Conservation (phyloP, 2,797 vertebrate species). For the Heterohyrax brucei region DNA sequence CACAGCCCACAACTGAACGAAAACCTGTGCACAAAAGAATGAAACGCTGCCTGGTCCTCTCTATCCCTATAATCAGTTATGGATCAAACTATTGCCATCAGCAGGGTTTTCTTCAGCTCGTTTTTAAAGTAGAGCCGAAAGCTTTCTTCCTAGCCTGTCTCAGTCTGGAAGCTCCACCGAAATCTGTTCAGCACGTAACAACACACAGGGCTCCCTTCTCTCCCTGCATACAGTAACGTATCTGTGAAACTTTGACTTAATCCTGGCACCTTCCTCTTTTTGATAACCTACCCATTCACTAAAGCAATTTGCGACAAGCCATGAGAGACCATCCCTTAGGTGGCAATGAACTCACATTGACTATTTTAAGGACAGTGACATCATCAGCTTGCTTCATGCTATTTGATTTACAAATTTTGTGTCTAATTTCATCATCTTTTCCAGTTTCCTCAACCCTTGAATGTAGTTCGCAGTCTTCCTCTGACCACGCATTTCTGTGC, state of each 20-base stretch:
- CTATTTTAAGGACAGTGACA: not conserved
- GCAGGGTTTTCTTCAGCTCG: not conserved
- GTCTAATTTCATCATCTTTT: slow-evolving; percentile 1
- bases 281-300: not conserved
- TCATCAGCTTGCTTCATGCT: not conserved
- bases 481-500: not conserved
- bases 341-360: not conserved
- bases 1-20: not conserved
- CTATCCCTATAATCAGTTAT: not conserved
- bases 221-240: not conserved
- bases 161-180: not conserved
- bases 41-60: not conserved
- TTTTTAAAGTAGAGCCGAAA: not conserved
- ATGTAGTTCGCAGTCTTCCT: not conserved
- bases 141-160: not conserved
- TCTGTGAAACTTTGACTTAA: not conserved
- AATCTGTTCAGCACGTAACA: not conserved
- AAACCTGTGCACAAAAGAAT: not conserved
- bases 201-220: not conserved
- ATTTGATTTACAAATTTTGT: not conserved
- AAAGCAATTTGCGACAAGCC: not conserved
- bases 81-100: not conserved
- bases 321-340: not conserved
- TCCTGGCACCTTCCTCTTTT: not conserved
- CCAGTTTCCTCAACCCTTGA: not conserved